These are phyloP conservation scores for Eupithecia subumbrata DNA, from an alignment of 2,888 invertebrate genomes.

Conservation along the genomic window DNA sequence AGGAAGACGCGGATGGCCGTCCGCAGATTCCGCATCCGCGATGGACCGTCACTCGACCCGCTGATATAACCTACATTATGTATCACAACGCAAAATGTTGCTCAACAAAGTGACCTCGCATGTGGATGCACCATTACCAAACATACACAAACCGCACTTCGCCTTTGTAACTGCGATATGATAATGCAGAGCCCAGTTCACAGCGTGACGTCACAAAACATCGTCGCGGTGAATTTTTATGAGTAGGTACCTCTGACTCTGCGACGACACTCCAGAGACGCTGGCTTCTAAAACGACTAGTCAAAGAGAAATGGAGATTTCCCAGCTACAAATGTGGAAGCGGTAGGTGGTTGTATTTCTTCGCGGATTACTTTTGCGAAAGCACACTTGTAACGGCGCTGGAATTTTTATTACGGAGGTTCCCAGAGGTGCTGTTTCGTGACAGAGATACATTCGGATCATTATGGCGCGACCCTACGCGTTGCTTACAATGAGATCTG, in stretches of 20 bases:
- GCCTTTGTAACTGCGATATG: slow-evolving; percentile 11
- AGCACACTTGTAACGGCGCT: slow-evolving; percentile 72
- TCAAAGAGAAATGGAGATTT: slow-evolving; percentile 83
- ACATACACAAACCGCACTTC: slow-evolving; percentile 2
- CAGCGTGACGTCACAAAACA: slow-evolving; percentile 63
- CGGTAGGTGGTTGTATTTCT: slow-evolving; percentile 78
- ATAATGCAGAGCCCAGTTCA: slow-evolving; percentile 46
- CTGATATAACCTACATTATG: background rate
- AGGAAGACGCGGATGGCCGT: background rate
- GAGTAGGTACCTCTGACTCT: slow-evolving; percentile 68
- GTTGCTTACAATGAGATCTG: slow-evolving; percentile 16
- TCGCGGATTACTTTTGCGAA: slow-evolving; percentile 78
- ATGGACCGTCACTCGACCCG: background rate
- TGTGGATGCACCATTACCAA: background rate
- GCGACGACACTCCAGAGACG: slow-evolving; percentile 76
- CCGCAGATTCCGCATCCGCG: background rate
- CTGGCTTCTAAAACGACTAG: slow-evolving; percentile 74
- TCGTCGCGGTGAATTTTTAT: slow-evolving; percentile 79
- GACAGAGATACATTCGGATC: slow-evolving; percentile 76
- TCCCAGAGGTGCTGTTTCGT: slow-evolving; percentile 72
- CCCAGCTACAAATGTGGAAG: slow-evolving; percentile 80
- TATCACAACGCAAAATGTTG: background rate
- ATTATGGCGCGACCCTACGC: slow-evolving; percentile 61
- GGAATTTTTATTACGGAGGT: slow-evolving; percentile 77
- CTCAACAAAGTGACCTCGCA: background rate